Base-by-base conservation (phyloP, 2,888 invertebrate genomes). In the Odontocolon sp. region DNA sequence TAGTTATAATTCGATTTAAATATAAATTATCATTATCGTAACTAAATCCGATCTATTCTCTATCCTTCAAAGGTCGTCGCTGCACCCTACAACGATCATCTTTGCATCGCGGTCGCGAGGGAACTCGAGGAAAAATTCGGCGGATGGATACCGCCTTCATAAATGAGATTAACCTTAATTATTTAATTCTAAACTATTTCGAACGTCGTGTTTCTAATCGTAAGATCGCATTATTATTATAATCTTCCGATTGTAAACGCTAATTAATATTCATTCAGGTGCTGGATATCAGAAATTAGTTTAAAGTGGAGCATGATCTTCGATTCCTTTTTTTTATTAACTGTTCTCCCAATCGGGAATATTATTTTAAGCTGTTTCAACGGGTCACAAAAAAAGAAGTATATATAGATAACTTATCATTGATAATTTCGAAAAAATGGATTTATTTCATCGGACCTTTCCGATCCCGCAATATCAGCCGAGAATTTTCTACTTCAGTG, bases 51-150 rank as follows among this genome's bases (percentile, higher is more conserved):
- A n/a, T n/a, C n/a, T n/a, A n/a, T n/a, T n/a, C n/a, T n/a, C n/a
- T n/a, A n/a, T 3, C n/a, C 11, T 16, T 11, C 36, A 6, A 71
- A 90, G 90, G 93, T 95, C n/a, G 94, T 95, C 8, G 94, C 94
- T 2, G 94, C 93, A 0, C 94, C 94, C 0, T 91, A 92, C 72
- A 93, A 94, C 18, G 97, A 97, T 85, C 93, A 94, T 52, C 91
- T 96, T 1, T 94, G 95, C 63, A 90, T 96, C 11, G 95, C 95
- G 0, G 94, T 95, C 0, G 97, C 97, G 0, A 89, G 90, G 61
- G 94, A 95, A 82, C 87, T 97, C 16, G 95, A 95, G 78, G 90
- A 91, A 16, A 91, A 91, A 0, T 94, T 95, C 84, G 95, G 95
- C 0, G 96, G 96, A 0, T 96, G 93, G 92, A 92, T 92, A 2